Conservation (phyloP, 2,113 vertebrate genomes). For the Lanius ludovicianus region DNA sequence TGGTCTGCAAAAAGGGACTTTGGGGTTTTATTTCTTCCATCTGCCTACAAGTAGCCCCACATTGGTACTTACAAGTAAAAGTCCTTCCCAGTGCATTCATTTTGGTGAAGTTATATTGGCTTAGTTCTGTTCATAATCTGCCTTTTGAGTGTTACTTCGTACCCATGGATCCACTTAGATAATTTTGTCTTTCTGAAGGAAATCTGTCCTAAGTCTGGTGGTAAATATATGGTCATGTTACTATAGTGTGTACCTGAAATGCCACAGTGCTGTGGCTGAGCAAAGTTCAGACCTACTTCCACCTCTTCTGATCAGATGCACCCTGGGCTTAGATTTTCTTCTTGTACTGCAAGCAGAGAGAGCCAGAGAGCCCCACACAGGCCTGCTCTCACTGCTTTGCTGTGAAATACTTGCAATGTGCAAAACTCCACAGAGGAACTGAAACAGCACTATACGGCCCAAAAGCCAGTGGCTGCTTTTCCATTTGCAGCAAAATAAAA, state of each 20-base stretch:
- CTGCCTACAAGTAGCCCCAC: not conserved
- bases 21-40: not conserved
- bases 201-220: not conserved
- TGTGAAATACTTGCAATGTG: not conserved
- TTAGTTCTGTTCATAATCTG: not conserved
- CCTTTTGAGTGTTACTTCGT: not conserved
- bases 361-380: not conserved
- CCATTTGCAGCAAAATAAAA: not conserved
- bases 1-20: not conserved
- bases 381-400: not conserved
- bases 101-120: not conserved
- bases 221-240: not conserved
- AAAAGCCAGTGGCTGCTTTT: not conserved
- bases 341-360: not conserved
- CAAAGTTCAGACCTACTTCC: not conserved
- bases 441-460: not conserved
- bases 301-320: not conserved
- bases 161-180: not conserved
- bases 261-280: not conserved
- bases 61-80: not conserved
- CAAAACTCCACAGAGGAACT: not conserved
- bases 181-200: not conserved
- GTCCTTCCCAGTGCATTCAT: not conserved
- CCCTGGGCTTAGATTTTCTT: not conserved
- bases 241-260: not conserved